Evolutionary conservation across 2,113 vertebrate genomes (phyloP), one percentile per base, ranked within the genome.

Genomic region (Hymenochirus boettgeri): DNA sequence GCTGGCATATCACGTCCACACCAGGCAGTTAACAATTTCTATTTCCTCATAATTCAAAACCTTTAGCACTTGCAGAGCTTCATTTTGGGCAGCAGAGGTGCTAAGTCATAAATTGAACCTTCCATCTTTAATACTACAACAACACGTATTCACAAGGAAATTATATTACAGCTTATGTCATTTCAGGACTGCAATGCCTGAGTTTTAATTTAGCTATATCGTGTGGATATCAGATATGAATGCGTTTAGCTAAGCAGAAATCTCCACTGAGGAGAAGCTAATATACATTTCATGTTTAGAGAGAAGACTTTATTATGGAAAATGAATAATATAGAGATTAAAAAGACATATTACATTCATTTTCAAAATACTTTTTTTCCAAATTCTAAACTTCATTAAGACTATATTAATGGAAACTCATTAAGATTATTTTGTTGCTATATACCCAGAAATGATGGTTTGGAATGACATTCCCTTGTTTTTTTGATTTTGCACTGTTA

Each of bases 201-300:
- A n/a, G 6, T 65, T 65, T 65, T 47, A 56, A 65, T 65, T 65
- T n/a, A 47, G 62, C 62, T 10, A 12, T 65, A 65, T 56, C 2
- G n/a, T 56, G 56, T 33, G 13, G 39, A 39, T 7, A 56, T 23
- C 39, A 35, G 25, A 33, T 46, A 48, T 48, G 9, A 39, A 55
- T 64, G 54, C 46, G 29, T 29, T 25, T 31, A 5, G 25, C 52
- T 46, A 7, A 15, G 37, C 7, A n/a, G 9, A 42, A 39, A 55
- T 46, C n/a, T 47, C 18, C 3, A 60, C 23, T 29, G 21, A 23
- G n/a, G 24, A 64, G 7, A 18, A 21, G n/a, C n/a, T n/a, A n/a
- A 63, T 26, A 42, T 63, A 46, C 24, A 60, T n/a, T 17, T 63
- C 6, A 27, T 55, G 23, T 17, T 22, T 25, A 55, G 24, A 6